Evolutionary conservation across 2,797 vertebrate genomes (phyloP).

Genomic region (Decapterus maruadsi): DNA sequence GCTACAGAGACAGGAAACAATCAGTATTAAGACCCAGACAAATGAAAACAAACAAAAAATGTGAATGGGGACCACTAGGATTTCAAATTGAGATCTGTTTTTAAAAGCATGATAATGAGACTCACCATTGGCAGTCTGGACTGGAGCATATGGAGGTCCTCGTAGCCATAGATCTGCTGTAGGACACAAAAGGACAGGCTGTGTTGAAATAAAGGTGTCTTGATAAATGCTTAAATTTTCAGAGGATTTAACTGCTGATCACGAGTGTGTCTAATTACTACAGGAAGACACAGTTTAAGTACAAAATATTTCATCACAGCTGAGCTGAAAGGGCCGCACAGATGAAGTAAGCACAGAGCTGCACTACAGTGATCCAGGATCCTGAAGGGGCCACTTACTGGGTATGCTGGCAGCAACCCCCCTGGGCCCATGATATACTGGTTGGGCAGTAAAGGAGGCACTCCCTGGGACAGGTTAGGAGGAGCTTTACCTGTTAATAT

Average conservation of each 20-base stretch:
- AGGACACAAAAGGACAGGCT: constrained; percentile 50
- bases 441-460: constrained; percentile 95
- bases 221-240: neutral
- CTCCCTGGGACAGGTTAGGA: constrained; percentile 94
- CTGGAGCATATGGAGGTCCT: constrained; percentile 97
- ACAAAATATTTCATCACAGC: neutral
- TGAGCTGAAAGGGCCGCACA: neutral
- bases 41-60: neutral
- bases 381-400: constrained; percentile 85
- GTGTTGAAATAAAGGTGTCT: neutral
- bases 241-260: neutral
- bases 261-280: neutral
- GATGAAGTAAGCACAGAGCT: neutral
- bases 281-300: neutral
- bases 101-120: constrained; percentile 6
- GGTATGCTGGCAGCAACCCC: constrained; percentile 96
- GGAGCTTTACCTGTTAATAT: constrained; percentile 92
- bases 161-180: constrained; percentile 96
- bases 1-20: constrained; percentile 48
- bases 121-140: constrained; percentile 95
- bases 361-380: neutral
- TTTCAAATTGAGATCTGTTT: neutral
- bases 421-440: constrained; percentile 98
- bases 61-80: neutral
- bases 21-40: constrained; percentile 15